Conservation (phyloP, 1,140 invertebrate species). For the Drosophila punjabiensis region DNA sequence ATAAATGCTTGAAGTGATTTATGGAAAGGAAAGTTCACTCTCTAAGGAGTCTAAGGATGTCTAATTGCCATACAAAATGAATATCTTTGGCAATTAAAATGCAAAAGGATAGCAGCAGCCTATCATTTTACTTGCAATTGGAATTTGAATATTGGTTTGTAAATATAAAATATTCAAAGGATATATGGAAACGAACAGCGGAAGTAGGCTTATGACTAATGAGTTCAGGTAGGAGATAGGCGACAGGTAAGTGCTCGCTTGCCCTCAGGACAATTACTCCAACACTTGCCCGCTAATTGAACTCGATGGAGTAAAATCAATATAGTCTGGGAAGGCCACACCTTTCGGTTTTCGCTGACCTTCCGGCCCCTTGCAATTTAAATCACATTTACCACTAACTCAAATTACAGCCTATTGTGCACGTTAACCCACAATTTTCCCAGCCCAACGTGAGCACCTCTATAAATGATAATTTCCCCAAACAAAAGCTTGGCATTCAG, state of each 20-base stretch:
- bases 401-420: slow-evolving; percentile 57
- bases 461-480: slow-evolving; percentile 77
- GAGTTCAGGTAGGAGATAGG: not conserved
- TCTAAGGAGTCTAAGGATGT: not conserved
- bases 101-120: not conserved
- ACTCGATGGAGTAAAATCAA: slow-evolving; percentile 32
- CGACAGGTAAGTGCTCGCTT: not conserved
- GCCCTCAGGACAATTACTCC: slow-evolving; percentile 1
- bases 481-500: slow-evolving; percentile 53
- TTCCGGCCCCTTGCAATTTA: slow-evolving; percentile 63
- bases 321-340: slow-evolving; percentile 24
- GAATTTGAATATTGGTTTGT: not conserved
- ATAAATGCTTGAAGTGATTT: slow-evolving; percentile 8
- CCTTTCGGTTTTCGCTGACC: slow-evolving; percentile 7
- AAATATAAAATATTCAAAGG: not conserved
- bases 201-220: not conserved
- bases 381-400: slow-evolving; percentile 68
- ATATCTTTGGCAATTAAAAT: not conserved
- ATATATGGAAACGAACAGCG: no score
- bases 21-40: not conserved
- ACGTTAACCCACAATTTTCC: slow-evolving; percentile 59
- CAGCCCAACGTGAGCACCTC: slow-evolving; percentile 26
- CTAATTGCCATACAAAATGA: not conserved
- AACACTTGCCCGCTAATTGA: slow-evolving; percentile 20
- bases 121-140: not conserved